Base-by-base conservation (phyloP, 1,140 invertebrate species). In the Aplysia californica region DNA sequence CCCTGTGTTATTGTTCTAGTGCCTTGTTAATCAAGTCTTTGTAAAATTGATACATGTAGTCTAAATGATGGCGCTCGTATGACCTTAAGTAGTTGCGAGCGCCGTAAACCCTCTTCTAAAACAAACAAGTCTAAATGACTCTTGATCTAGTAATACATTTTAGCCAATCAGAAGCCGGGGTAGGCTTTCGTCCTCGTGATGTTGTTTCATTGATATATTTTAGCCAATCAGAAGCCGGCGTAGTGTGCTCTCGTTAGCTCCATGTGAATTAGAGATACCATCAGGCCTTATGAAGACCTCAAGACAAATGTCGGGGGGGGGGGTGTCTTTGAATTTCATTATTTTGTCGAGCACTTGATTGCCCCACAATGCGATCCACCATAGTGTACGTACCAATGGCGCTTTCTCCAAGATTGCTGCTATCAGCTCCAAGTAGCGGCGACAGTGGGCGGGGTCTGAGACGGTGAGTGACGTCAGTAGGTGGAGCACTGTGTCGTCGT, bases 401-500 rank as follows among this genome's bases (percentile, higher is more conserved):
- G 79, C 31, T 64, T 78, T 70, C 18, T 81, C 74, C 10, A 86
- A n/a, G 70, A 86, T 73, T 1, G 61, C 59, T 26, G 81, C 78
- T 58, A 83, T 71, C 15, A 83, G 66, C 35, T 82, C 66, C 26
- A 76, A 33, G 10, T 64, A 66, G 1, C 21, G 56, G 29, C 76
- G 31, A 6, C 35, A 6, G 15, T 23, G 21, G 21, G 31, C 65
- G 35, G 6, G 58, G 50, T 77, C 75, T 0, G 67, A 56, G 1
- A 77, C 79, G 2, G 77, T 80, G n/a, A 69, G 59, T 15, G 56
- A 56, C n/a, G 81, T 78, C 65, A 86, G 64, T 67, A 73, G 68
- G 44, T 87, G 86, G 0, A 87, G 75, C 6, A 85, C 79, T 4
- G 81, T 87, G 36, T 87, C 77, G 1, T 84, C 85, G 29, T 82